Base-by-base conservation (phyloP, 2,888 invertebrate genomes). In the Cyrtodaria siliqua region DNA sequence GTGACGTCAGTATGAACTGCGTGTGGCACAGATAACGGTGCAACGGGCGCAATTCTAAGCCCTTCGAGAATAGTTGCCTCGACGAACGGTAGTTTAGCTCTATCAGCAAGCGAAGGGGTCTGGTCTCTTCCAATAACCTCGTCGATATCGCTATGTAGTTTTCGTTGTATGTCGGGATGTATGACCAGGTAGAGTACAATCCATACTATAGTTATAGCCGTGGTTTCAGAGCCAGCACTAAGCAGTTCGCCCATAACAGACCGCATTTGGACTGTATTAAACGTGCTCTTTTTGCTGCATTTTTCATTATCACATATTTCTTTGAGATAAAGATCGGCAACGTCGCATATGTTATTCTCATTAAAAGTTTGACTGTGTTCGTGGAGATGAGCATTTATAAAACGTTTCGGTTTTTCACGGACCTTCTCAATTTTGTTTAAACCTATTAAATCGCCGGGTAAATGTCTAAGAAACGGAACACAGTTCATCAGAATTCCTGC, bases 151-250 rank as follows among this genome's bases (percentile, higher is more conserved):
- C 44, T 47, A 12, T 75, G 81, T 9, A 77, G 69, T 49, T 57
- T 42, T 42, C 57, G 33, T 40, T 83, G 83, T 47, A 83, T 42
- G n/a, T 81, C 79, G 14, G 74, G 69, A 20, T 79, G 53, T 23
- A 53, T 33, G n/a, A 81, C 56, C 14, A 83, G 64, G 52, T 79
- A 77, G 2, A 83, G 40, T 23, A 79, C 61, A 23, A 76, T 64
- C 83, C 83, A 83, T 9, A 69, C 49, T 4, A 83, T 63, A 26
- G 56, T 68, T 3, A 71, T 78, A 2, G 80, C 80, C 0, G 81
- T 81, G 2, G 83, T 81, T 55, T 83, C 83, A 0, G 80, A 72
- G 0, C 83, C 83, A 2, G 81, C 83, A 16, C 69, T 67, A 16
- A 83, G 61, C 26, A 83, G 26, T 49, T 83, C 81, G 0, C 79